Conservation (phyloP, 2,888 invertebrate species). For the Octonoba sinensis region DNA sequence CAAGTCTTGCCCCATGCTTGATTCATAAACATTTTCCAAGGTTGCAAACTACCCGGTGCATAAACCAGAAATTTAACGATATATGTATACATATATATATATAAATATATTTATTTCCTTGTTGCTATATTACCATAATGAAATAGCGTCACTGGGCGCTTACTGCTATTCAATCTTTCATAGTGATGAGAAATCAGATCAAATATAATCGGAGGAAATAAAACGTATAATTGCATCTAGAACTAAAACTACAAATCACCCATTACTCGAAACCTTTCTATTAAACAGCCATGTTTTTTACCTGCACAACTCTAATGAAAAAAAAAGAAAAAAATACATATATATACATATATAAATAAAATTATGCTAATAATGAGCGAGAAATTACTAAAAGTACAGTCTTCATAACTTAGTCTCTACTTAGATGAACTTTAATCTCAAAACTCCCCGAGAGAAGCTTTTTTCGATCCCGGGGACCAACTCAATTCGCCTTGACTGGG, state of each 20-base stretch:
- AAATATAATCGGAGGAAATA: too few species aligned
- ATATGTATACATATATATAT: neutral
- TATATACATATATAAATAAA: slow-evolving; percentile 31
- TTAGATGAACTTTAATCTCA: slow-evolving; percentile 57
- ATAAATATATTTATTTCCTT: slow-evolving; percentile 37
- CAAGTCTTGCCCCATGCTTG: slow-evolving; percentile 62
- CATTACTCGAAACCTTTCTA: slow-evolving; percentile 52
- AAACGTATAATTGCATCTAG: too few species aligned
- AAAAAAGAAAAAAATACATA: slow-evolving; percentile 18
- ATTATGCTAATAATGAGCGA: neutral
- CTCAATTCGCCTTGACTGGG: slow-evolving; percentile 61
- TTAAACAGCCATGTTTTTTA: slow-evolving; percentile 63
- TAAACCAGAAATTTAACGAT: slow-evolving; percentile 8
- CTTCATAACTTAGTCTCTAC: slow-evolving; percentile 52
- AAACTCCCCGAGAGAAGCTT: slow-evolving; percentile 42
- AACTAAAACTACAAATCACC: slow-evolving; percentile 24
- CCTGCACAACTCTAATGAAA: slow-evolving; percentile 52
- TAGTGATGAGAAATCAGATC: too few species aligned
- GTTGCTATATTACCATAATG: slow-evolving; percentile 48
- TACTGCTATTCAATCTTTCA: too few species aligned
- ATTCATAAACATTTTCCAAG: slow-evolving; percentile 57
- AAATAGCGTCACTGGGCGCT: slow-evolving; percentile 22
- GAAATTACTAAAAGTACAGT: slow-evolving; percentile 7
- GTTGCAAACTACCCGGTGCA: slow-evolving; percentile 50
- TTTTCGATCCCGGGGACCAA: slow-evolving; percentile 36